Percentiles rank a stretch among this genome's conserved stretches.
Evolutionary conservation across 2,113 vertebrate genomes (phyloP).

Genomic region (Charina bottae): DNA sequence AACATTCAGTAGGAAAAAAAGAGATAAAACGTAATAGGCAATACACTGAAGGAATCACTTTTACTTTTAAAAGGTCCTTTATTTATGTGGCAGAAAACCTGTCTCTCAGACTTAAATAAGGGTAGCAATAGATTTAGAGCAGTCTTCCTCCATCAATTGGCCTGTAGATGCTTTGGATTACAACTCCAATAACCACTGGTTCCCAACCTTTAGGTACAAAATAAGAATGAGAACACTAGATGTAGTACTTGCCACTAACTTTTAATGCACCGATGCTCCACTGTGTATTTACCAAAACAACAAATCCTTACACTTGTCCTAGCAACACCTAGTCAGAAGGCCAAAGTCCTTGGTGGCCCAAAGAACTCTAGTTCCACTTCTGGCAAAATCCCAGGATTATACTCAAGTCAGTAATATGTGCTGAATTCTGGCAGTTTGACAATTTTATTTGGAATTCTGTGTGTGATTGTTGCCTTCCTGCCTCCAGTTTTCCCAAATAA

Average conservation of each 20-base stretch:
- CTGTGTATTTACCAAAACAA: background rate
- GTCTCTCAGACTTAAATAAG: background rate
- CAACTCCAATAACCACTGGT: background rate
- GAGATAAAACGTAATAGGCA: background rate
- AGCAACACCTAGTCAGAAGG: background rate
- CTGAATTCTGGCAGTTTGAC: background rate
- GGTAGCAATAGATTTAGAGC: background rate
- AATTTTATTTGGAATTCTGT: background rate
- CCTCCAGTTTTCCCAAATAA: background rate
- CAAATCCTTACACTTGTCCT: background rate
- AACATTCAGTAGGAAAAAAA: background rate
- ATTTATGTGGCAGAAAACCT: background rate
- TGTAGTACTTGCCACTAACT: background rate
- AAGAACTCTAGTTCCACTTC: background rate
- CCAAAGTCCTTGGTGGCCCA: background rate
- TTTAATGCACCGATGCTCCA: background rate
- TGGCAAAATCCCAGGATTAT: background rate
- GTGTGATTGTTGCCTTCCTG: background rate
- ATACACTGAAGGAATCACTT: background rate
- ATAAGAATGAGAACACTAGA: background rate
- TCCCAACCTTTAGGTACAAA: background rate
- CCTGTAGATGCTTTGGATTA: background rate
- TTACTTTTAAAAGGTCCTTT: background rate
- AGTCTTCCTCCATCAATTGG: background rate
- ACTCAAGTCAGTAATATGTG: background rate